These are phyloP conservation scores for Synanthedon myopaeformis DNA, from an alignment of 2,888 invertebrate genomes.

Conservation along the genomic window DNA sequence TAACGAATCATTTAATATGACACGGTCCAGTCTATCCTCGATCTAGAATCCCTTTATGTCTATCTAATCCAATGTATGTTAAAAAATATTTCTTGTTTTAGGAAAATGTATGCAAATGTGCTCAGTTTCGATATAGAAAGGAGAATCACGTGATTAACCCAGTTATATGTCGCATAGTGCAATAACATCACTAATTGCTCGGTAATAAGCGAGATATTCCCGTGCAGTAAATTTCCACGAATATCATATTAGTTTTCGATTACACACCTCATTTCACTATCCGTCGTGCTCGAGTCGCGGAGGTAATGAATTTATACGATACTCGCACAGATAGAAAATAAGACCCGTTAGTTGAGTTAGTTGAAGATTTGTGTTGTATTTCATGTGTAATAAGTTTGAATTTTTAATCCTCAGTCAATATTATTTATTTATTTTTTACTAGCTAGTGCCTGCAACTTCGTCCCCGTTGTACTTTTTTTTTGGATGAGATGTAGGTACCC, in stretches of 20 bases:
- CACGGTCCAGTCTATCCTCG: not conserved
- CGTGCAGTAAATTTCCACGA: not conserved
- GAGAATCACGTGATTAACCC: not conserved
- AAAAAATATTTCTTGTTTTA: too few relatives aligned
- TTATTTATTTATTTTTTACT: too few relatives aligned
- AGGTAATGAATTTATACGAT: not conserved
- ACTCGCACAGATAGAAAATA: conserved; percentile 21
- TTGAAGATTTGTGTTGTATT: not conserved
- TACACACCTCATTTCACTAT: conserved; percentile 9
- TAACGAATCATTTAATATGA: too few relatives aligned
- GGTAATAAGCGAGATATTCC: not conserved
- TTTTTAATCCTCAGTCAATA: too few relatives aligned
- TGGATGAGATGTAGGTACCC: too few relatives aligned
- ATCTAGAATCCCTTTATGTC: not conserved
- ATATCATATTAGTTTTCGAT: conserved; percentile 11
- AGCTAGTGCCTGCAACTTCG: too few relatives aligned
- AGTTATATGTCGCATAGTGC: not conserved
- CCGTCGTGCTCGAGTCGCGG: not conserved
- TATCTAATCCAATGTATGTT: not conserved
- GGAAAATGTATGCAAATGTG: too few relatives aligned
- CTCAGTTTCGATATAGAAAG: too few relatives aligned
- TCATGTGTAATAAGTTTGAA: not conserved
- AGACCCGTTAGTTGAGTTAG: not conserved
- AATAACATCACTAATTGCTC: not conserved
- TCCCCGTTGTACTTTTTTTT: too few relatives aligned